Evolutionary conservation across 2,888 invertebrate genomes (phyloP).

Genomic region (Patella pellucida): DNA sequence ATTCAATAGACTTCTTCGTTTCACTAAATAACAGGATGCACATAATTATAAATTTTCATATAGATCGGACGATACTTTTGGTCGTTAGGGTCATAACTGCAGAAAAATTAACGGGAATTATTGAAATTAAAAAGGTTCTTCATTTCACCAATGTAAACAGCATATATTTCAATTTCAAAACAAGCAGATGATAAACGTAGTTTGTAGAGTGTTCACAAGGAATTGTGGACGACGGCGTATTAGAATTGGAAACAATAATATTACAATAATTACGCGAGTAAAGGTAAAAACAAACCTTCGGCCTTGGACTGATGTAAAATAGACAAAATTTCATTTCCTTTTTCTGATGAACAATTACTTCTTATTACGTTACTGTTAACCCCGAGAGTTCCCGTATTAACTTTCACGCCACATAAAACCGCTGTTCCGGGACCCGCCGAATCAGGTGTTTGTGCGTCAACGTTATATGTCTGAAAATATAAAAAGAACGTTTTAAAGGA

Average conservation of each 20-base stretch:
- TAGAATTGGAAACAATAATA: background rate
- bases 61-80: too few relatives aligned
- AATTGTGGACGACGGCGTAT: too few relatives aligned
- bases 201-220: too few relatives aligned
- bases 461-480: constrained; percentile 83
- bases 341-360: constrained; percentile 76
- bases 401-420: constrained; percentile 86
- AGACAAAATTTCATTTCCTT: constrained; percentile 32
- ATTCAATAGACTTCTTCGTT: too few relatives aligned
- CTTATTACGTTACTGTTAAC: constrained; percentile 78
- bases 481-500: background rate
- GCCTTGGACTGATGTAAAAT: constrained; percentile 39
- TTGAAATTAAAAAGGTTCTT: too few relatives aligned
- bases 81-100: too few relatives aligned
- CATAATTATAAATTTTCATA: too few relatives aligned
- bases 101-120: too few relatives aligned
- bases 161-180: too few relatives aligned
- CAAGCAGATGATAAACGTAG: too few relatives aligned
- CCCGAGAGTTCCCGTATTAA: constrained; percentile 84
- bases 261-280: background rate
- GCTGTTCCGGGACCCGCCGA: constrained; percentile 92
- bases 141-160: too few relatives aligned
- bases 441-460: constrained; percentile 88
- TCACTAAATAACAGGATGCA: too few relatives aligned
- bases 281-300: constrained; percentile 30